A percentile compares a stretch with the other conserved stretches of the same genome.
These are phyloP conservation scores for Leptarthrus brevirostris DNA, from an alignment of 2,888 invertebrate species.

Conservation along the genomic window DNA sequence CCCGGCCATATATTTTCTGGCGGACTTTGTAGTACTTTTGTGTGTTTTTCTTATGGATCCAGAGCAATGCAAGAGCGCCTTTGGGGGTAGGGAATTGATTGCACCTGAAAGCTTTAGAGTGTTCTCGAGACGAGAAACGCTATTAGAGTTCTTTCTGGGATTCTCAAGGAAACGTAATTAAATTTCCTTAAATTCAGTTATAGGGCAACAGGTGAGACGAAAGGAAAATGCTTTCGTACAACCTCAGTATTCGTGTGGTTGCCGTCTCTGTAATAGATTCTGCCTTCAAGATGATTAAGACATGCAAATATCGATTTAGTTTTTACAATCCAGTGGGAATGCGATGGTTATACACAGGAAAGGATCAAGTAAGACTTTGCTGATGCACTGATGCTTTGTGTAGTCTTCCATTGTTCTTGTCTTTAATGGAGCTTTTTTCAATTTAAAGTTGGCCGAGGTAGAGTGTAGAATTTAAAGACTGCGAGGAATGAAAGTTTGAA, in stretches of 20 bases:
- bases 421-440: too few species aligned
- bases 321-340: background rate
- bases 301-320: too few species aligned
- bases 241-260: constrained; percentile 2
- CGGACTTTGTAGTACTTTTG: constrained; percentile 6
- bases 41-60: background rate
- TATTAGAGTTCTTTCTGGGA: background rate
- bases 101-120: background rate
- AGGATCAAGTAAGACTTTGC: too few species aligned
- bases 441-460: too few species aligned
- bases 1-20: background rate
- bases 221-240: background rate
- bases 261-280: background rate
- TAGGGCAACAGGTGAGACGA: constrained; percentile 9
- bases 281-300: background rate
- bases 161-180: constrained; percentile 2
- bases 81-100: constrained; percentile 26
- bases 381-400: too few species aligned
- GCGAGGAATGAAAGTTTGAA: too few species aligned
- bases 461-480: too few species aligned
- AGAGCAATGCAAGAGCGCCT: background rate
- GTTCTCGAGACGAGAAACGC: background rate
- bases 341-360: too few species aligned
- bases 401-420: too few species aligned
- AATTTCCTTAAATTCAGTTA: constrained; percentile 19